Evolutionary conservation across 2,888 invertebrate species (phyloP).

Genomic region (Drosophila merina): DNA sequence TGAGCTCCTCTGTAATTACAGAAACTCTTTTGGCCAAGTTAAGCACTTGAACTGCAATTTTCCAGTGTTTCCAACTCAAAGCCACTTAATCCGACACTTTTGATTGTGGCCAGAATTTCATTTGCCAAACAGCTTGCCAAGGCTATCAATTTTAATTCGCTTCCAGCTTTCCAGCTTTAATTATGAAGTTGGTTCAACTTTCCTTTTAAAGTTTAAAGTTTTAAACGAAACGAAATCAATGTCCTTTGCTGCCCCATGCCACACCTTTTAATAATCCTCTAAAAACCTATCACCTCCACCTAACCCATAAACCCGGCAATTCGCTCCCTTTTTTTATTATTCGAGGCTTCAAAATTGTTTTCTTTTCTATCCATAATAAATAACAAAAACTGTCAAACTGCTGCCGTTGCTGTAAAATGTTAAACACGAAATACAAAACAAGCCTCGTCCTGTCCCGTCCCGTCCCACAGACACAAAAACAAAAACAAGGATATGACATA

Average conservation of each 20-base stretch:
- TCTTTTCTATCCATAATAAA: constrained; percentile 43
- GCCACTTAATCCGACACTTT: constrained; percentile 5
- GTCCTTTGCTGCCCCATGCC: neutral
- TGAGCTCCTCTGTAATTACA: too few species aligned
- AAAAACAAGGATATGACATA: constrained; percentile 37
- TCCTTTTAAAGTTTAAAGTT: neutral
- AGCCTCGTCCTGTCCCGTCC: neutral
- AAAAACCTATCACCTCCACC: neutral
- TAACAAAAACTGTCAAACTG: constrained; percentile 53
- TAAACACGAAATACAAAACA: constrained; percentile 48
- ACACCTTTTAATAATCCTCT: neutral
- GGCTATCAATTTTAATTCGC: constrained; percentile 12
- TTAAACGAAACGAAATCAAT: neutral
- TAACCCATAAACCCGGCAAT: constrained; percentile 1
- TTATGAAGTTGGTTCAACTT: neutral
- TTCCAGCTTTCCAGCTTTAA: neutral
- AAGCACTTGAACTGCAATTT: constrained; percentile 44
- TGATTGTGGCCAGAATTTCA: constrained; percentile 22
- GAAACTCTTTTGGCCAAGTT: constrained; percentile 22
- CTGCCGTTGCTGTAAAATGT: constrained; percentile 44
- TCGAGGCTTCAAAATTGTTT: constrained; percentile 24
- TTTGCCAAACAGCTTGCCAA: constrained; percentile 16
- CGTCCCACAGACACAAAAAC: constrained; percentile 26
- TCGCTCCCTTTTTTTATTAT: neutral
- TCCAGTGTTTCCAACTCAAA: constrained; percentile 8